phyloP scores from a whole-genome alignment of 2,888 invertebrate genomes.

The Xestia ashworthii region DNA sequence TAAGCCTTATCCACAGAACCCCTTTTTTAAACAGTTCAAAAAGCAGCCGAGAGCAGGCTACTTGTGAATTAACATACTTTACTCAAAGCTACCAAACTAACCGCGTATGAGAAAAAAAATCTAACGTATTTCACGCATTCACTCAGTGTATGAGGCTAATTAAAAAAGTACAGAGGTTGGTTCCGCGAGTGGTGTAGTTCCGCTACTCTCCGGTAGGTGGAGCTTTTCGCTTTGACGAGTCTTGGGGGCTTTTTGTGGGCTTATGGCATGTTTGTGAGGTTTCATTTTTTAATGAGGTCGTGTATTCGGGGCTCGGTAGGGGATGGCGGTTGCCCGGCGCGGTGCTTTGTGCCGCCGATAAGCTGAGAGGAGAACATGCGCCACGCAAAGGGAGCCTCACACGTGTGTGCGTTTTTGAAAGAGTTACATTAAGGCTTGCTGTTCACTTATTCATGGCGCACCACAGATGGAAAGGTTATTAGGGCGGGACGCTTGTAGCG shows the following conservation, averaged over 20 bases:
- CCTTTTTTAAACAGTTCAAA: slow-evolving; percentile 81
- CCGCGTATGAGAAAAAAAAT: slow-evolving; percentile 84
- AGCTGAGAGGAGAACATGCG: slow-evolving; percentile 71
- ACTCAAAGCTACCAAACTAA: slow-evolving; percentile 89
- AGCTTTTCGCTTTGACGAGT: slow-evolving; percentile 87
- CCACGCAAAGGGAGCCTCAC: slow-evolving; percentile 76
- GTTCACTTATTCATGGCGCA: slow-evolving; percentile 84
- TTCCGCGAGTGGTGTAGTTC: slow-evolving; percentile 87
- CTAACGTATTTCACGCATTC: slow-evolving; percentile 88
- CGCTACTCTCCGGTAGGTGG: slow-evolving; percentile 88
- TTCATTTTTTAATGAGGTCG: slow-evolving; percentile 90
- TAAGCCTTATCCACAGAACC: slow-evolving; percentile 70
- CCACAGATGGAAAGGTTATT: slow-evolving; percentile 71
- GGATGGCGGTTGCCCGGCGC: slow-evolving; percentile 77
- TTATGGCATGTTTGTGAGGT: slow-evolving; percentile 81
- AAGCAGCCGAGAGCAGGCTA: slow-evolving; percentile 79
- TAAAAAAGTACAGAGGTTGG: slow-evolving; percentile 89
- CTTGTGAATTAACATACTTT: slow-evolving; percentile 89
- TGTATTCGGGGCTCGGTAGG: slow-evolving; percentile 81
- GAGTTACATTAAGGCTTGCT: slow-evolving; percentile 80
- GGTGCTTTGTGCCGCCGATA: slow-evolving; percentile 78
- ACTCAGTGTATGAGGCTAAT: slow-evolving; percentile 88
- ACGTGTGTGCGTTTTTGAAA: slow-evolving; percentile 82
- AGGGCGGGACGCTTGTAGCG: slow-evolving; percentile 64
- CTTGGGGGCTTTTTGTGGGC: slow-evolving; percentile 79